These are phyloP conservation scores for Chlamydotis undulata DNA, from an alignment of 2,113 vertebrate species.

Conservation along the genomic window DNA sequence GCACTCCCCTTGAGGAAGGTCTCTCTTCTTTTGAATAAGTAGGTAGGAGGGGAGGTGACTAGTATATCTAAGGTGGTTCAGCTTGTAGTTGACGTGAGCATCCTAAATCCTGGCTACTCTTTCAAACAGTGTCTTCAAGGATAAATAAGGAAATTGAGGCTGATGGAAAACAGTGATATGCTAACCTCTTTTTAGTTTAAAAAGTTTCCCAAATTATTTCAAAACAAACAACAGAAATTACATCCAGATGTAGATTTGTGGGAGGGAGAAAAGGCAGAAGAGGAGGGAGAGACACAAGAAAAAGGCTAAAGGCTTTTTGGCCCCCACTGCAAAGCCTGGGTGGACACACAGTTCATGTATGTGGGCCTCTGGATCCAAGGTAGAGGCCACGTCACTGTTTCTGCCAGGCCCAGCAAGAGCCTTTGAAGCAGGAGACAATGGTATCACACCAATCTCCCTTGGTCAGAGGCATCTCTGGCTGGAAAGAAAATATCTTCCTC, in stretches of 20 bases:
- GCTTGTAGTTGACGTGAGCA: neutral
- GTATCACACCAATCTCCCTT: neutral
- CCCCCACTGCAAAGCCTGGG: neutral
- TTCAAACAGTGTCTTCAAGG: neutral
- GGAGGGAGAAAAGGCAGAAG: neutral
- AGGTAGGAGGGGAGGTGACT: neutral
- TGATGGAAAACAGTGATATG: neutral
- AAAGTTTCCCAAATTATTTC: neutral
- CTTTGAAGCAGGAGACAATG: neutral
- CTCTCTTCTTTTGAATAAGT: neutral
- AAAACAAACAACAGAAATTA: neutral
- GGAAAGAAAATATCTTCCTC: neutral
- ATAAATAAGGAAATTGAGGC: neutral
- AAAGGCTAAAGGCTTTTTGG: neutral
- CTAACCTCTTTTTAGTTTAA: neutral
- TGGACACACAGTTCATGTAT: accelerated
- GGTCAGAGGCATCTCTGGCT: neutral
- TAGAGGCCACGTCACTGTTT: neutral
- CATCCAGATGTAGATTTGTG: neutral
- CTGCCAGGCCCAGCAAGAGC: neutral
- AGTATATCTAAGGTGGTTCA: neutral
- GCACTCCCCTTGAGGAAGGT: neutral
- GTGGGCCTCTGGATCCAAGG: accelerated
- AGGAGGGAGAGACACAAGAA: neutral
- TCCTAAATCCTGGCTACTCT: neutral